These are phyloP conservation scores for Drosophila tanythrix DNA, from an alignment of 2,888 invertebrate genomes.

Conservation along the genomic window DNA sequence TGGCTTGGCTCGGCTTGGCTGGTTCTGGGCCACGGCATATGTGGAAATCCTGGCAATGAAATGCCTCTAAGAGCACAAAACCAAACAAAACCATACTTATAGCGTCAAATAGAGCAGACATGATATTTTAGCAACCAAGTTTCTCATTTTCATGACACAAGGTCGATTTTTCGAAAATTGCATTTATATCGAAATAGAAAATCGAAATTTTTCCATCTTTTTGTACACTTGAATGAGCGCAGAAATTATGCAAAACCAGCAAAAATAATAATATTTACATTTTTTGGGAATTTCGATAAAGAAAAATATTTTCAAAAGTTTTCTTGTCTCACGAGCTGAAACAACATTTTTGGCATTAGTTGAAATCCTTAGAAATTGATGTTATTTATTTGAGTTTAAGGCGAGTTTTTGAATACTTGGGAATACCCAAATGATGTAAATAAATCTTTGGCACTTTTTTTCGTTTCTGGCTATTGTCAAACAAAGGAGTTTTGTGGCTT, in stretches of 20 bases:
- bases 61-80: constrained; percentile 8
- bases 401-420: background rate
- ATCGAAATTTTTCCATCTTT: background rate
- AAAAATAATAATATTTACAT: too few species aligned
- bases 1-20: constrained; percentile 21
- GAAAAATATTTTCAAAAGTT: background rate
- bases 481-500: too few species aligned
- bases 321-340: background rate
- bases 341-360: background rate
- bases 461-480: background rate
- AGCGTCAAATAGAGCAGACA: background rate
- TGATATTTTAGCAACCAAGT: background rate
- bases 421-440: background rate
- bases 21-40: constrained; percentile 57
- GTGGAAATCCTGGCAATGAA: constrained; percentile 59
- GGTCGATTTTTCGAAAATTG: background rate
- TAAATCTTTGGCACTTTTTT: background rate
- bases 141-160: background rate
- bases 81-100: background rate
- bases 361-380: background rate
- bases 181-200: background rate
- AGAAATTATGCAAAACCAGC: background rate
- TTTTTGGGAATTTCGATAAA: background rate
- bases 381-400: background rate
- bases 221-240: background rate